Evolutionary conservation across 2,113 vertebrate genomes (phyloP).

Genomic region (Muntiacus reevesi): DNA sequence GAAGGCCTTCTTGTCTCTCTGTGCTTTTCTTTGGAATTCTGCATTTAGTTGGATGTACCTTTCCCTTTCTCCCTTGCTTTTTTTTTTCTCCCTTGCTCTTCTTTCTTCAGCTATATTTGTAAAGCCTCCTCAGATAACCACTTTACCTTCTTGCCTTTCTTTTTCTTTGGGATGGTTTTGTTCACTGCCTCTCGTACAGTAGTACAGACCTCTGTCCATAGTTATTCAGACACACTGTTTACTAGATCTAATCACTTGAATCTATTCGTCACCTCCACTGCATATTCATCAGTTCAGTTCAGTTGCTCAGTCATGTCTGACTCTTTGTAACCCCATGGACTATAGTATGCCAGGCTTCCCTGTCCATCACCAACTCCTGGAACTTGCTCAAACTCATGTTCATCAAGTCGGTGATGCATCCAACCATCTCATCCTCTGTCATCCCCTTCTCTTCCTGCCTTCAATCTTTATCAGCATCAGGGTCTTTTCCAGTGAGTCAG

Average conservation of each 20-base stretch:
- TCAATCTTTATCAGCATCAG: not conserved
- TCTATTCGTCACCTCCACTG: not conserved
- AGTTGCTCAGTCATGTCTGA: not conserved
- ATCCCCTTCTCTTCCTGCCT: not conserved
- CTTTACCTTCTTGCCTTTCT: not conserved
- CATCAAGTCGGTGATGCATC: not conserved
- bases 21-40: not conserved
- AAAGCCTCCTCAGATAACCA: not conserved
- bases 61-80: not conserved
- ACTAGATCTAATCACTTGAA: not conserved
- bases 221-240: not conserved
- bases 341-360: not conserved
- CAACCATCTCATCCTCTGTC: not conserved
- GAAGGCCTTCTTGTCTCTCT: not conserved
- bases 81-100: not conserved
- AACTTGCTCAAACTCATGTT: not conserved
- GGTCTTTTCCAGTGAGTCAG: not conserved
- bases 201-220: not conserved
- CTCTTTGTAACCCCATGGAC: not conserved
- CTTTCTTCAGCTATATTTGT: not conserved
- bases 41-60: not conserved
- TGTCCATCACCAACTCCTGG: not conserved
- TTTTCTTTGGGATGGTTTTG: not conserved
- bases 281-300: not conserved
- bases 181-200: not conserved